A percentile compares a stretch with the other conserved stretches of the same genome.
Evolutionary conservation across 2,888 invertebrate genomes (phyloP).

Genomic region (Merodon equestris): DNA sequence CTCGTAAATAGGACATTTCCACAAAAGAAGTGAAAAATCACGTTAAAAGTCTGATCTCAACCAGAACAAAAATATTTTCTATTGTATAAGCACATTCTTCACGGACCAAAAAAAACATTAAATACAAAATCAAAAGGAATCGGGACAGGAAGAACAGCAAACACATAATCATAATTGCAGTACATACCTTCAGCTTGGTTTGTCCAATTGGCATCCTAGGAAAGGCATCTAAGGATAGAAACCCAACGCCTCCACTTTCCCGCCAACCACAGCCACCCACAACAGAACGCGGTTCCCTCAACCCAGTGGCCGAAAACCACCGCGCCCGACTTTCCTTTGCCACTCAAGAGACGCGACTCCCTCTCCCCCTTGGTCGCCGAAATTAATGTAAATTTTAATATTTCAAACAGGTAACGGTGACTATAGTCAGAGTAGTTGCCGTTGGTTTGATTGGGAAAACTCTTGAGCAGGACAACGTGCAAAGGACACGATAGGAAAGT

Average conservation of each 20-base stretch:
- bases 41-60: too few relatives aligned
- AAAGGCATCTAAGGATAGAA: slow-evolving; percentile 41
- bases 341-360: not conserved
- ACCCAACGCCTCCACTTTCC: slow-evolving; percentile 11
- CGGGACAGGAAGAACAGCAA: not conserved
- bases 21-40: too few relatives aligned
- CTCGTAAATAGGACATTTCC: too few relatives aligned
- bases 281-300: not conserved
- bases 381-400: slow-evolving; percentile 40
- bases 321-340: not conserved
- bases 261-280: not conserved
- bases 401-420: slow-evolving; percentile 22
- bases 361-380: not conserved
- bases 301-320: not conserved
- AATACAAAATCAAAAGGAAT: slow-evolving; percentile 12
- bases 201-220: slow-evolving; percentile 61
- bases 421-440: not conserved
- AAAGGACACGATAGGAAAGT: not conserved
- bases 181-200: slow-evolving; percentile 58
- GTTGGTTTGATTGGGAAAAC: not conserved
- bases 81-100: slow-evolving; percentile 56
- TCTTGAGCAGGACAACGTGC: not conserved
- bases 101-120: not conserved
- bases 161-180: not conserved
- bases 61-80: too few relatives aligned